Evolutionary conservation across 2,797 vertebrate genomes (phyloP).

Genomic region (Anomalospiza imberbis): DNA sequence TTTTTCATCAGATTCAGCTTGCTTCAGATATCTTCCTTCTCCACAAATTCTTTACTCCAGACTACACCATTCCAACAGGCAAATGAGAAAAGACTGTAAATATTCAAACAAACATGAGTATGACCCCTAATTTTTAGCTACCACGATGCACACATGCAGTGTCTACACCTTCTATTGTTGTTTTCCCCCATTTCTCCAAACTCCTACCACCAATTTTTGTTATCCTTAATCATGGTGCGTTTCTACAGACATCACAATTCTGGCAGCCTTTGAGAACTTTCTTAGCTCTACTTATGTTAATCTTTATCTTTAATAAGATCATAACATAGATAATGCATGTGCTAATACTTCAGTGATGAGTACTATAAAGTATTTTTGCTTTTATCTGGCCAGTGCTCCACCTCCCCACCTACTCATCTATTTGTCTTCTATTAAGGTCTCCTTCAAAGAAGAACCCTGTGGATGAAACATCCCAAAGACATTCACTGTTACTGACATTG

Average conservation of each 20-base stretch:
- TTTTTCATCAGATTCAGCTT: not conserved
- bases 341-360: not conserved
- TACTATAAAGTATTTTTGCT: not conserved
- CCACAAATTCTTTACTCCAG: not conserved
- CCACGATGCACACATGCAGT: not conserved
- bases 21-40: not conserved
- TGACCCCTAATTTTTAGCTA: not conserved
- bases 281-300: not conserved
- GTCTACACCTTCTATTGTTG: not conserved
- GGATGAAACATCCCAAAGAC: not conserved
- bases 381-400: not conserved
- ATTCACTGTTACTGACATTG: not conserved
- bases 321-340: not conserved
- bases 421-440: not conserved
- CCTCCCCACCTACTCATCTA: not conserved
- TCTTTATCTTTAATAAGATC: not conserved
- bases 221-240: not conserved
- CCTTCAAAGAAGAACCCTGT: not conserved
- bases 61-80: not conserved
- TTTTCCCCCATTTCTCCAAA: not conserved
- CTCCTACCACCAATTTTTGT: not conserved
- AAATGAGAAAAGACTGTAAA: not conserved
- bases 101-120: not conserved
- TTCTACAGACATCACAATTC: not conserved
- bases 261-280: not conserved